phyloP scores from a whole-genome alignment of 1,140 invertebrate species.

The Monomorium pharaonis region DNA sequence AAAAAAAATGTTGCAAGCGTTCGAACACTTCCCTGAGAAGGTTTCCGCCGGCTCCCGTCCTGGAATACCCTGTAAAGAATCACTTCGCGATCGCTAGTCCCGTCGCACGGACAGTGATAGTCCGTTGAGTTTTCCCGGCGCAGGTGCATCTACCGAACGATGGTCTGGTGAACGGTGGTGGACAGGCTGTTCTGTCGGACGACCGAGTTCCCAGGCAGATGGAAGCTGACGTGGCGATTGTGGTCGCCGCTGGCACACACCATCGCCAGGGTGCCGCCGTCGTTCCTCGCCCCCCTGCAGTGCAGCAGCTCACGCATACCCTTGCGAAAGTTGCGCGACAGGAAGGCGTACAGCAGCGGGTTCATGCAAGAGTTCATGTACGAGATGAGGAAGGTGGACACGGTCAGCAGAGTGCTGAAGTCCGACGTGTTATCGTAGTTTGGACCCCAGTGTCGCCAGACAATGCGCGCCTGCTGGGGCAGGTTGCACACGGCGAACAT shows the following conservation, averaged over 20 bases:
- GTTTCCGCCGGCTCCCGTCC: neutral
- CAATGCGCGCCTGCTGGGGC: conserved; percentile 93
- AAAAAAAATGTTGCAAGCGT: neutral
- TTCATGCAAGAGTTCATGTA: conserved; percentile 95
- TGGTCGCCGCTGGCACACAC: conserved; percentile 64
- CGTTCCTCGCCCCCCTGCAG: conserved; percentile 77
- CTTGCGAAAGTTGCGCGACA: conserved; percentile 91
- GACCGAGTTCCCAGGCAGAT: conserved; percentile 69
- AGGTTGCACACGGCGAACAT: conserved; percentile 94
- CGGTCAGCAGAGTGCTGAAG: conserved; percentile 91
- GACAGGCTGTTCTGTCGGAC: conserved; percentile 70
- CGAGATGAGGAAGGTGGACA: conserved; percentile 92
- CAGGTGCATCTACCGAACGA: conserved; percentile 66
- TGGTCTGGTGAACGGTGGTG: conserved; percentile 66
- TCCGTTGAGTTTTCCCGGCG: conserved; percentile 58
- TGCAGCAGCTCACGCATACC: conserved; percentile 89
- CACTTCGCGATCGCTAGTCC: neutral
- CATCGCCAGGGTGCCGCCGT: conserved; percentile 58
- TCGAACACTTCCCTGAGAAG: conserved; percentile 13
- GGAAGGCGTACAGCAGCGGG: conserved; percentile 93
- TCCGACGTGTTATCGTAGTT: conserved; percentile 88
- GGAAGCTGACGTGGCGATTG: conserved; percentile 55
- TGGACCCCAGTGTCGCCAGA: conserved; percentile 90
- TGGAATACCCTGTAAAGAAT: conserved; percentile 5
- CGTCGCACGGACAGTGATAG: neutral